A percentile compares a stretch with the other conserved stretches of the same genome.
Conservation (phyloP, 1,140 invertebrate species). For the Palaemon carinicauda region DNA sequence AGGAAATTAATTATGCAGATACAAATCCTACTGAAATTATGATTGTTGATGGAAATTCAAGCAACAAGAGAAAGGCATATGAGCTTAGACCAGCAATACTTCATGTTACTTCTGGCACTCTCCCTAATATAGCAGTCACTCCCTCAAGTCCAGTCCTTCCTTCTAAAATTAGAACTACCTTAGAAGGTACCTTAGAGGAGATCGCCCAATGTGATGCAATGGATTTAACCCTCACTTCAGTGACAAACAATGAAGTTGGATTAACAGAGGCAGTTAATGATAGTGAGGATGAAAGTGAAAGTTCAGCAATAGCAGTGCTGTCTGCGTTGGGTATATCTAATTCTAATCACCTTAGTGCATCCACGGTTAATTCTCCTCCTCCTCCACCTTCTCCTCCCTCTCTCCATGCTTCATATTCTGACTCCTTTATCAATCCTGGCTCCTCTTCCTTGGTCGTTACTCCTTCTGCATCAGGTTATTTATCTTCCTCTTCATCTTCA, state of each 20-base stretch:
- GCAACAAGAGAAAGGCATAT: not conserved
- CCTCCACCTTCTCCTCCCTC: not conserved
- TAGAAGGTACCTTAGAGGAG: not conserved
- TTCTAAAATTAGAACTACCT: not conserved
- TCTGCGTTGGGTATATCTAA: too few species aligned
- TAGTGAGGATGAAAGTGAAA: too few species aligned
- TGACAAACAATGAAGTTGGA: too few species aligned
- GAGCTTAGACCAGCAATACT: not conserved
- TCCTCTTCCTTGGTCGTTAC: not conserved
- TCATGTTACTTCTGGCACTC: not conserved
- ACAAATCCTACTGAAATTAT: too few species aligned
- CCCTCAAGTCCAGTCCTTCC: constrained; percentile 44
- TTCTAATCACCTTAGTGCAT: not conserved
- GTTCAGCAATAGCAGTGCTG: too few species aligned
- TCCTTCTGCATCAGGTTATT: not conserved
- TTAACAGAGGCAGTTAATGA: too few species aligned
- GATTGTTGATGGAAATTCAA: not conserved
- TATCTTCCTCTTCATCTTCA: constrained; percentile 15
- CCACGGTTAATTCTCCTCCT: not conserved
- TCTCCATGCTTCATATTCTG: constrained; percentile 2
- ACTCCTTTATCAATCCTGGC: not conserved
- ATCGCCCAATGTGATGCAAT: not conserved
- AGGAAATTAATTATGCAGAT: too few species aligned
- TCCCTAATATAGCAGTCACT: constrained; percentile 48
- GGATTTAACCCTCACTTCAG: not conserved